Conservation (phyloP, 2,888 invertebrate species). For the Ornithoptera alexandrae region DNA sequence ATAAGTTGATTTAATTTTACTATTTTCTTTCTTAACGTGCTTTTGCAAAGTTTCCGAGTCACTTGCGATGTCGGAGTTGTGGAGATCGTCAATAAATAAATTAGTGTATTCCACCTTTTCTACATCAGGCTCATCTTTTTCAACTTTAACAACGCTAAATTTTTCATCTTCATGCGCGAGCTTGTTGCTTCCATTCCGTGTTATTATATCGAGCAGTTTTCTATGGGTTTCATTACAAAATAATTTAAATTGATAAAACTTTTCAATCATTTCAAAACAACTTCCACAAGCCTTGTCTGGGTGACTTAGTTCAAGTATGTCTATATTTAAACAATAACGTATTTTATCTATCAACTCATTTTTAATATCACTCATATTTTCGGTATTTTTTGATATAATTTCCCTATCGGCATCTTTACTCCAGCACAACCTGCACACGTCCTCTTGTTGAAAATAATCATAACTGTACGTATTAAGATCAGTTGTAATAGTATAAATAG, state of each 20-base stretch:
- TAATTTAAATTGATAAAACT: conserved; percentile 57
- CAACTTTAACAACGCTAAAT: conserved; percentile 33
- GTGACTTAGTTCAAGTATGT: conserved; percentile 41
- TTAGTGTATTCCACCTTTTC: conserved; percentile 24
- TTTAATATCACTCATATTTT: conserved; percentile 33
- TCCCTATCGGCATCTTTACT: conserved; percentile 46
- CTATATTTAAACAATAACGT: conserved; percentile 54
- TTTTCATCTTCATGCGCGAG: conserved; percentile 33
- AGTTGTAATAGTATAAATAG: conserved; percentile 32
- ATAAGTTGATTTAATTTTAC: conserved; percentile 39
- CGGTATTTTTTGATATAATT: conserved; percentile 36
- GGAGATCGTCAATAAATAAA: conserved; percentile 32
- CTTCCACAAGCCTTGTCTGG: conserved; percentile 54
- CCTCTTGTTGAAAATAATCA: conserved; percentile 58
- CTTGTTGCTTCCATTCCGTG: conserved; percentile 15
- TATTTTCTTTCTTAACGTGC: conserved; percentile 30
- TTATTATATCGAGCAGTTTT: conserved; percentile 47
- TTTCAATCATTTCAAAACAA: conserved; percentile 53
- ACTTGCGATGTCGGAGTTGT: conserved; percentile 34
- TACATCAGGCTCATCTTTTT: conserved; percentile 31
- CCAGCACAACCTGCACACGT: conserved; percentile 68
- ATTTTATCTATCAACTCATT: conserved; percentile 48
- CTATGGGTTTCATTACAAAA: conserved; percentile 53
- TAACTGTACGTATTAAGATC: conserved; percentile 48
- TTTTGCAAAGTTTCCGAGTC: conserved; percentile 29